Base-by-base conservation (phyloP, 2,888 invertebrate species). In the Choristoneura rosaceana region DNA sequence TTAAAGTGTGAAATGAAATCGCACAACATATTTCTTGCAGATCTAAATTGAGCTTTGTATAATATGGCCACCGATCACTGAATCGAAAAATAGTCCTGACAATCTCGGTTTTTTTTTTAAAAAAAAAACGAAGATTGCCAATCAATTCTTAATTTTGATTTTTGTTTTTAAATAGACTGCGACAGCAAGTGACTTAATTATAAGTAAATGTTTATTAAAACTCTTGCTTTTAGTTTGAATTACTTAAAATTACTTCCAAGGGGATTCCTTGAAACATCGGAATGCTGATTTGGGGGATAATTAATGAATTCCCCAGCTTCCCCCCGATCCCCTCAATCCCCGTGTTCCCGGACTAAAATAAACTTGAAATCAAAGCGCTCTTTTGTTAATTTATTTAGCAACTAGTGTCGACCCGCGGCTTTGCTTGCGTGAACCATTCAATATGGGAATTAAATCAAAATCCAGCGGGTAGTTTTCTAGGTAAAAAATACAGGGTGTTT, bases 281-380 rank as follows among this genome's bases (percentile, higher is more conserved):
- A 70, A 70, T 61, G 52, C 55, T 59, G 61, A 69, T 70, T 70
- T 47, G 12, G 45, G 10, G 17, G 58, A 64, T 70, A 70, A 70
- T 64, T 64, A 70, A 70, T 64, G 58, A 59, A 70, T 70, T 64
- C 58, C 58, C 33, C 33, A 15, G 43, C 2, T 14, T 62, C 33
- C 55, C 7, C 4, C 38, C 38, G 38, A 38, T 38, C 38, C 38
- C 38, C n/a, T 8, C 4, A 25, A 62, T 62, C 45, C 62, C 33
- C 4, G 34, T 4, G 10, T 17, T 15, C 0, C 41, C 17, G 8
- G 45, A 15, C 52, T 58, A 62, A 58, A 69, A 63, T 63, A 69
- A 63, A 69, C 43, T 65, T 63, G 2, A 15, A 69, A 38, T 58
- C 34, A 34, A 63, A 63, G 12, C 9, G 12, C 9, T 38, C 61